These are phyloP conservation scores for Odontamblyopus lacepedii DNA, from an alignment of 2,797 vertebrate species.

Conservation along the genomic window DNA sequence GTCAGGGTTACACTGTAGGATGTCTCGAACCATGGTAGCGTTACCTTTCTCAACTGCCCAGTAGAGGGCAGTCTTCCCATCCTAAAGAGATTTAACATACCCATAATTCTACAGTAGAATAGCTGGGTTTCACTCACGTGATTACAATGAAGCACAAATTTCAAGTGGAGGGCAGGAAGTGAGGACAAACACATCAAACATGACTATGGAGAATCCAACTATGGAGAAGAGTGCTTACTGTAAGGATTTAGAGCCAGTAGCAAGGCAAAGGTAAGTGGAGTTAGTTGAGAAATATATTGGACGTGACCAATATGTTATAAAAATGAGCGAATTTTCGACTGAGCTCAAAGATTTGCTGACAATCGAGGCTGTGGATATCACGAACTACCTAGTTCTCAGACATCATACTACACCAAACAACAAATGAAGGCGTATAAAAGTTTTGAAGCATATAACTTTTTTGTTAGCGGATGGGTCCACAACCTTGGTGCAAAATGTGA, in stretches of 20 bases:
- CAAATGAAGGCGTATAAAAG: not conserved
- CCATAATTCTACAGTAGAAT: conserved; percentile 13
- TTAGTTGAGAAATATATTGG: not conserved
- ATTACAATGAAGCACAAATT: not conserved
- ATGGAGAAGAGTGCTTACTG: not conserved
- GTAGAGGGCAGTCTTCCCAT: conserved; percentile 96
- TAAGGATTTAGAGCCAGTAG: not conserved
- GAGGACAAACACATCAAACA: not conserved
- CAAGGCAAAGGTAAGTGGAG: not conserved
- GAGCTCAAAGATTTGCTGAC: not conserved
- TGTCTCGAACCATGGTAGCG: conserved; percentile 94
- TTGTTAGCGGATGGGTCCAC: too few species aligned
- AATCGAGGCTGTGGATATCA: not conserved
- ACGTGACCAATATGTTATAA: not conserved
- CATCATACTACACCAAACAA: not conserved
- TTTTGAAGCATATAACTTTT: not conserved
- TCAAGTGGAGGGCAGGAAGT: not conserved
- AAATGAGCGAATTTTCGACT: not conserved
- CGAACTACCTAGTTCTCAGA: not conserved
- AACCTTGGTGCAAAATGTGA: not conserved
- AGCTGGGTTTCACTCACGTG: not conserved
- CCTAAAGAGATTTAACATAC: conserved; percentile 69
- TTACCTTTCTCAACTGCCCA: conserved; percentile 99
- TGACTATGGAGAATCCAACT: not conserved
- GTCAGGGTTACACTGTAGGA: conserved; percentile 96